Base-by-base conservation (phyloP, 1,140 invertebrate genomes). In the Muscidifurax raptorellus region DNA sequence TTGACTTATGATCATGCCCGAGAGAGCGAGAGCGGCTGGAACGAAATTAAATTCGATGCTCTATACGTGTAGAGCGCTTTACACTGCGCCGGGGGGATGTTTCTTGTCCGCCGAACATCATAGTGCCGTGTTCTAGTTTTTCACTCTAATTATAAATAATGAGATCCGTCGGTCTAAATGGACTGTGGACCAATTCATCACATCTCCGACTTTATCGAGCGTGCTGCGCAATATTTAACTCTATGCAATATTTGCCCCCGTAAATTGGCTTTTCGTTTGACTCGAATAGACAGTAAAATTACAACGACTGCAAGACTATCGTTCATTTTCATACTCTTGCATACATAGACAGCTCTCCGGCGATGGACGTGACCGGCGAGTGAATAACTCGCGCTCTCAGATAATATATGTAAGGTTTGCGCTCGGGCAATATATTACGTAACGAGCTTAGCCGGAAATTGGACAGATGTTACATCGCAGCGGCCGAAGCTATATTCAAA, bases 1-100 rank as follows among this genome's bases (percentile, higher is more conserved):
- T 82, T 74, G 80, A 82, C 80, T 82, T 74, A 74, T 82, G 80
- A 82, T n/a, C n/a, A n/a, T 25, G 80, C 80, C 36, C 25, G 36
- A 10, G 13, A 9, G 10, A 1, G n/a, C 4, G 13, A 5, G 30
- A 9, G 13, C 13, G 30, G 6, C 13, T 18, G 13, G 75, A 77
- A 77, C 47, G n/a, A 77, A 77, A 77, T 80, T 80, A 80, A 80
- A 71, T 80, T 47, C 25, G 66, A 22, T 18, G 52, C 79, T 47
- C 40, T n/a, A n/a, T n/a, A 7, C 59, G 25, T n/a, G 44, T 77
- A 47, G 64, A 75, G 25, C 36, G 72, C 9, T 47, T 75, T 10
- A 47, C n/a, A 47, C 27, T 75, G 52, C 7, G 36, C 10, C 22
- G 66, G 32, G 22, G 22, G 22, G 28, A 27, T 15, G 64, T n/a